Evolutionary conservation across 2,113 vertebrate genomes (phyloP).

Genomic region (Engystomops pustulosus): DNA sequence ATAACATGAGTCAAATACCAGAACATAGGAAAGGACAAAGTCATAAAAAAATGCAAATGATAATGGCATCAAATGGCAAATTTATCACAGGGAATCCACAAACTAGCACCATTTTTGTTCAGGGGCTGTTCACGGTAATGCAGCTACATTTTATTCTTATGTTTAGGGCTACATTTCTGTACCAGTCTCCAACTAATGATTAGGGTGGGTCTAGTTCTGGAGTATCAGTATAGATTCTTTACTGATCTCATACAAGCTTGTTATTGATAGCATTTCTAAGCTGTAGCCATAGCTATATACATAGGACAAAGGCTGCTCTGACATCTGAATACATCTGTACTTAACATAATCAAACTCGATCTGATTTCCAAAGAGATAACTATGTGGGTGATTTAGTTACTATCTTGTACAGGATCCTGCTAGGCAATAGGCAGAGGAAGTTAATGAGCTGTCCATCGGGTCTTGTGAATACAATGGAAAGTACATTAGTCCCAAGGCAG

Average conservation of each 20-base stretch:
- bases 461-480: conserved; percentile 38
- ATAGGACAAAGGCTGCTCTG: background rate
- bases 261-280: background rate
- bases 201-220: background rate
- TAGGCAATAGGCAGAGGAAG: conserved; percentile 9
- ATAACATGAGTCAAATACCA: no score
- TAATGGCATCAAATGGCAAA: no score
- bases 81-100: no score
- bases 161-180: background rate
- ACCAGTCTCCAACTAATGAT: background rate
- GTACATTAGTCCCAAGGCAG: conserved; percentile 28
- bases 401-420: conserved; percentile 26
- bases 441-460: background rate
- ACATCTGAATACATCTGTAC: conserved; percentile 4
- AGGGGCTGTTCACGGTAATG: no score
- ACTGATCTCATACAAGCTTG: background rate
- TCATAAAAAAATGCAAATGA: no score
- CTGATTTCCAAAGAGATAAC: conserved; percentile 33
- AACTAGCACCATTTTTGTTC: no score
- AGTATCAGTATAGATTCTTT: background rate
- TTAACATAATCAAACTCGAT: conserved; percentile 40
- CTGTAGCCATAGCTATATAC: background rate
- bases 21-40: no score
- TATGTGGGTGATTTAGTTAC: conserved; percentile 20
- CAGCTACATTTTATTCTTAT: no score